A percentile compares a stretch with the other conserved stretches of the same genome.
Evolutionary conservation across 2,113 vertebrate genomes (phyloP).

Genomic region (Gymnocephalus cernua): DNA sequence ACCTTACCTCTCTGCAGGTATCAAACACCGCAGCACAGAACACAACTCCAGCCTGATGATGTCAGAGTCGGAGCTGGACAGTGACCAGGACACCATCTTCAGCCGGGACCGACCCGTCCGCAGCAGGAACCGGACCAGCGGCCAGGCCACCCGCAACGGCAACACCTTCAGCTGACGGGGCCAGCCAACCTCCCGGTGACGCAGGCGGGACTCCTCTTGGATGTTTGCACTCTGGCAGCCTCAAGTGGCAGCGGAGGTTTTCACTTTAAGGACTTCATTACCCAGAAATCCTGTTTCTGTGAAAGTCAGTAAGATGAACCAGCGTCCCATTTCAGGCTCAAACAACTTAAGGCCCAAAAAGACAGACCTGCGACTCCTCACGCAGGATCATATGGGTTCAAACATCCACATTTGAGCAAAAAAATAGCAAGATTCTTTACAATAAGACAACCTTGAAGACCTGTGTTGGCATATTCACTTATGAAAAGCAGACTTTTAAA

Average conservation of each 20-base stretch:
- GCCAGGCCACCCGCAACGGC: slow-evolving; percentile 82
- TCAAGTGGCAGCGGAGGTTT: not conserved
- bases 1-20: slow-evolving; percentile 76
- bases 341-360: not conserved
- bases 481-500: not conserved
- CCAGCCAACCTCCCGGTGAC: not conserved
- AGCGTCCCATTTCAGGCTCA: not conserved
- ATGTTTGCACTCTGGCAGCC: not conserved
- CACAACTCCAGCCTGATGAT: slow-evolving; percentile 96
- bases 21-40: slow-evolving; percentile 94
- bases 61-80: slow-evolving; percentile 93
- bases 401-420: not conserved
- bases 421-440: not conserved
- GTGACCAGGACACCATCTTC: slow-evolving; percentile 92
- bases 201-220: not conserved
- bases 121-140: slow-evolving; percentile 78
- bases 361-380: not conserved
- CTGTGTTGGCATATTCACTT: not conserved
- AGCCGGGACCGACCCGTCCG: slow-evolving; percentile 85
- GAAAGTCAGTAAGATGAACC: slow-evolving; percentile 2
- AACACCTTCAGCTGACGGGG: slow-evolving; percentile 80
- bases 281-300: slow-evolving; percentile 11
- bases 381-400: not conserved
- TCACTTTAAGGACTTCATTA: slow-evolving; percentile 12
- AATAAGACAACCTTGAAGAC: not conserved